A percentile compares a stretch with the other conserved stretches of the same genome.
Conservation (phyloP, 2,888 invertebrate genomes). For the Tipula confusa region DNA sequence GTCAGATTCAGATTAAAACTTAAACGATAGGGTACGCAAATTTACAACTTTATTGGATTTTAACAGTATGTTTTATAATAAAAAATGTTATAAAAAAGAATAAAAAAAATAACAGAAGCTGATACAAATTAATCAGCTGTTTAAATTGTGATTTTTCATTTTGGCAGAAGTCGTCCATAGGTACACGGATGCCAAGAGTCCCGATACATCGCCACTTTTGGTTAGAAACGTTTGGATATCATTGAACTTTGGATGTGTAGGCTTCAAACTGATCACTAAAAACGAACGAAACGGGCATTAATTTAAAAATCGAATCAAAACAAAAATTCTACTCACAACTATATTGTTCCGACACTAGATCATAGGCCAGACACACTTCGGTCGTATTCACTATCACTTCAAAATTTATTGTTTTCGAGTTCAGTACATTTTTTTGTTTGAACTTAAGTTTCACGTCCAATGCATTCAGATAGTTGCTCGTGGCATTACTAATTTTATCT, state of each 20-base stretch:
- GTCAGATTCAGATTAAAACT: constrained; percentile 49
- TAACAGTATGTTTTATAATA: neutral
- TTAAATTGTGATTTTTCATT: neutral
- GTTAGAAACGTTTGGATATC: neutral
- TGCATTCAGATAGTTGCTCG: neutral
- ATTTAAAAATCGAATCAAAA: neutral
- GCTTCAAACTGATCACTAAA: neutral
- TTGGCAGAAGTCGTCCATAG: neutral
- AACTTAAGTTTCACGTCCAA: neutral
- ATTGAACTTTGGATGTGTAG: neutral
- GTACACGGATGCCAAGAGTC: neutral
- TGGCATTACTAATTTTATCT: neutral
- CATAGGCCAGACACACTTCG: neutral
- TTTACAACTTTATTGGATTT: neutral
- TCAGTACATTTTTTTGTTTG: neutral
- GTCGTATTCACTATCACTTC: neutral
- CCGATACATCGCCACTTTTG: neutral
- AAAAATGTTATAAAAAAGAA: neutral
- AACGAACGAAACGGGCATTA: neutral
- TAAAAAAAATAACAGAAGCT: neutral
- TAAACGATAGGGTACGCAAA: neutral
- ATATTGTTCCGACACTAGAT: neutral
- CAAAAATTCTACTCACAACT: neutral
- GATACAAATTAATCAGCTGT: neutral
- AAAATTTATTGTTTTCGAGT: neutral